phyloP scores from a whole-genome alignment of 2,797 vertebrate genomes.

The Vireo griseus region DNA sequence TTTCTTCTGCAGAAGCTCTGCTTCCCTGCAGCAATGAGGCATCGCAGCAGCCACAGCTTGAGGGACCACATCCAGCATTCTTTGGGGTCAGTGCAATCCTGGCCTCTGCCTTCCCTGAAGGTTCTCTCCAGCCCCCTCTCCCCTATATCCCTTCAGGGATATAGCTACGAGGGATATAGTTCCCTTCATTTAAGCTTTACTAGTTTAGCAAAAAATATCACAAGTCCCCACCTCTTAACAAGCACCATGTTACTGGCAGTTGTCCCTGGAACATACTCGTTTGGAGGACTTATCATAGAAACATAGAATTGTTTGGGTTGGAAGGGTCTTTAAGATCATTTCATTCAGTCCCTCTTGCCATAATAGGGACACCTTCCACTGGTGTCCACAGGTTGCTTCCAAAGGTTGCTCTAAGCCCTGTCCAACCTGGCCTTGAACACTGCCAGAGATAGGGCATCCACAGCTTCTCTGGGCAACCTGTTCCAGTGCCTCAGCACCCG shows the following conservation, averaged over 20 bases:
- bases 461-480: neutral
- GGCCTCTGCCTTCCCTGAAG: neutral
- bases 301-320: neutral
- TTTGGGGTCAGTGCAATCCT: neutral
- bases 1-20: neutral
- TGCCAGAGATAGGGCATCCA: neutral
- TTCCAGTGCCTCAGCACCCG: neutral
- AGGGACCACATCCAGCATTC: neutral
- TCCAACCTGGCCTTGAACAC: neutral
- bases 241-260: fast-evolving
- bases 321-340: neutral
- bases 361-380: neutral
- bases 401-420: neutral
- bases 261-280: neutral
- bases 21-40: neutral
- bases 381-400: neutral
- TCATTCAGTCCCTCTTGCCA: neutral
- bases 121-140: neutral
- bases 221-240: neutral
- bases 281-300: neutral
- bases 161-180: neutral
- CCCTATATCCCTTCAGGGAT: neutral
- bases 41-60: neutral
- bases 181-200: neutral
- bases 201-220: neutral